A percentile compares a stretch with the other conserved stretches of the same genome.
Evolutionary conservation across 2,888 invertebrate species (phyloP).

Genomic region (Myathropa florea): DNA sequence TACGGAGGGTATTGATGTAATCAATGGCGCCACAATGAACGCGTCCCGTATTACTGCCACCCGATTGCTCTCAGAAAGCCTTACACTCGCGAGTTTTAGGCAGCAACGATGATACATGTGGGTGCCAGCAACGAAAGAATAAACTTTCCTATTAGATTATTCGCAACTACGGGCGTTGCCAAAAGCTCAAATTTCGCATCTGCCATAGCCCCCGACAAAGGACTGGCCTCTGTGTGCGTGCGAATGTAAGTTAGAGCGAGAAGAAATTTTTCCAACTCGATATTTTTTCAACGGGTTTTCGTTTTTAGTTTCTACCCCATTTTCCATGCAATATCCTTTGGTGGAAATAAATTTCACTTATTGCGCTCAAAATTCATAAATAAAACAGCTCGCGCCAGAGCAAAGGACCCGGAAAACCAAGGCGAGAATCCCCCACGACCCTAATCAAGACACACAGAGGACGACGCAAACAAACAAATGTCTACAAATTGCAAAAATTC

Average conservation of each 20-base stretch:
- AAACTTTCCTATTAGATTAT: constrained; percentile 41
- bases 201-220: not conserved
- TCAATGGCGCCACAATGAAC: constrained; percentile 55
- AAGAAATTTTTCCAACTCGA: not conserved
- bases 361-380: constrained; percentile 60
- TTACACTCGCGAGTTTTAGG: constrained; percentile 12
- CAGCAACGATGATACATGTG: constrained; percentile 29
- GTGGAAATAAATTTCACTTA: constrained; percentile 60
- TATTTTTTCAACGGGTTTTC: not conserved
- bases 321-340: constrained; percentile 40
- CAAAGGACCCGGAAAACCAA: not conserved
- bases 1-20: constrained; percentile 40
- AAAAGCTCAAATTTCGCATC: constrained; percentile 23
- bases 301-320: constrained; percentile 31
- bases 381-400: constrained; percentile 6
- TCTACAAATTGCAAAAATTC: constrained; percentile 67
- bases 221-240: not conserved
- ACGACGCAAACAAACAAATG: constrained; percentile 54
- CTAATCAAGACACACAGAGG: constrained; percentile 44
- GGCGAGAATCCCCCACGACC: constrained; percentile 23
- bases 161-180: constrained; percentile 33
- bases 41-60: constrained; percentile 41
- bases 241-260: not conserved
- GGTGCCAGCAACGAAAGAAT: constrained; percentile 33
- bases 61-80: constrained; percentile 22